These are phyloP conservation scores for Harmothoe impar DNA, from an alignment of 2,888 invertebrate species.

Conservation along the genomic window DNA sequence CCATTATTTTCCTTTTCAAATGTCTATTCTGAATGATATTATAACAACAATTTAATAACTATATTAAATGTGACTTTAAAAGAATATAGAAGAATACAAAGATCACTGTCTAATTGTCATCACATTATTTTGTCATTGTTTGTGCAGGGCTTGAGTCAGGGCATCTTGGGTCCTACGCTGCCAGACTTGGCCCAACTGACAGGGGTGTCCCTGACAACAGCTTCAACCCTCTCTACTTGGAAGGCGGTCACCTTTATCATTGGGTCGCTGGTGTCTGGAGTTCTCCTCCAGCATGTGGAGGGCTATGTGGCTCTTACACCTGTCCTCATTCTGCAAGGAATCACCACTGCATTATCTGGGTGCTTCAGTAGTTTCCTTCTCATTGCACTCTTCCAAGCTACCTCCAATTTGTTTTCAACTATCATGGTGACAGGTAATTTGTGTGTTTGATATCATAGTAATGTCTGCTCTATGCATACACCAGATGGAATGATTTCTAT, in stretches of 20 bases:
- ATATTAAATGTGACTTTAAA: too few species aligned
- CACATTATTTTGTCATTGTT: too few species aligned
- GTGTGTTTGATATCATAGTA: too few species aligned
- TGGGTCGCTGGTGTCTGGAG: slow-evolving; percentile 39
- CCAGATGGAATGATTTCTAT: too few species aligned
- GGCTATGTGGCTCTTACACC: neutral
- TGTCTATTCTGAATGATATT: too few species aligned
- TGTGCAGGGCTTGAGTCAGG: slow-evolving; percentile 40
- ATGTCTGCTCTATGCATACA: too few species aligned
- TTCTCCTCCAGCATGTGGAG: slow-evolving; percentile 40
- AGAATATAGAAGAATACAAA: too few species aligned
- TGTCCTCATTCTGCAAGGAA: neutral
- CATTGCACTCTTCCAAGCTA: neutral
- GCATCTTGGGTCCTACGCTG: slow-evolving; percentile 52
- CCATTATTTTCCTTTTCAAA: too few species aligned
- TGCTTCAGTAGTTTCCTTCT: neutral
- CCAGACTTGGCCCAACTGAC: slow-evolving; percentile 59
- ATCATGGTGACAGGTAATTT: slow-evolving; percentile 30
- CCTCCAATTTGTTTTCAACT: neutral
- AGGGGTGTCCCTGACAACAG: neutral
- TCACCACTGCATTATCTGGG: slow-evolving; percentile 16
- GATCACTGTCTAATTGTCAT: too few species aligned
- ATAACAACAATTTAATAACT: too few species aligned
- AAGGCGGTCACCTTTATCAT: slow-evolving; percentile 21
- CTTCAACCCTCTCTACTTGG: slow-evolving; percentile 20